These are phyloP conservation scores for Cryptoblepharus egeriae DNA, from an alignment of 2,797 vertebrate genomes.

Conservation along the genomic window DNA sequence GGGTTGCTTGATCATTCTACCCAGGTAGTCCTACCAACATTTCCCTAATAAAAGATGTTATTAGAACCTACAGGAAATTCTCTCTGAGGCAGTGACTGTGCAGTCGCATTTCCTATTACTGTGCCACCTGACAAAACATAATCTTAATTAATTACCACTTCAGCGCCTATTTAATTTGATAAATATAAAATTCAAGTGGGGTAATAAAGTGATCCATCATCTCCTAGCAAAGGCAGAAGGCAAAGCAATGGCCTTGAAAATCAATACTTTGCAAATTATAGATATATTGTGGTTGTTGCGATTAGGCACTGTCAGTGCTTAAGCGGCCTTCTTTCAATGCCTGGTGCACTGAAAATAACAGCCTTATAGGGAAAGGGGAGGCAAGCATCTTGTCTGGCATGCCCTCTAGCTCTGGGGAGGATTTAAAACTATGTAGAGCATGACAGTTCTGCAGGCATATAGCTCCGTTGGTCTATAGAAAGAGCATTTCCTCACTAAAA, in stretches of 20 bases:
- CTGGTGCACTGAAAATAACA: too few species aligned
- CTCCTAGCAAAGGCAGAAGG: constrained; percentile 11
- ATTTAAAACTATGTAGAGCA: not conserved
- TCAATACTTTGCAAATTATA: constrained; percentile 44
- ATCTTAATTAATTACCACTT: constrained; percentile 65
- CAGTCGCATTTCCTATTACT: constrained; percentile 28
- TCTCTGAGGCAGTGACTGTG: not conserved
- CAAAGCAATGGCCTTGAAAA: constrained; percentile 49
- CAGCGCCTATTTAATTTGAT: constrained; percentile 63
- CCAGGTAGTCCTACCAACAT: not conserved
- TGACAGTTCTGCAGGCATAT: not conserved
- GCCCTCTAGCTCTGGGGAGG: not conserved
- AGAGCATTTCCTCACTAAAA: not conserved
- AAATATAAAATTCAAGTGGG: constrained; percentile 55
- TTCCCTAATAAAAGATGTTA: not conserved
- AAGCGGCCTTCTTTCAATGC: constrained; percentile 4
- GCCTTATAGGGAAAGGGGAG: too few species aligned
- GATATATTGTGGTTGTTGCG: constrained; percentile 30
- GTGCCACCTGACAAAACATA: constrained; percentile 47
- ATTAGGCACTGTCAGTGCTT: constrained; percentile 33
- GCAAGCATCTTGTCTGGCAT: not conserved
- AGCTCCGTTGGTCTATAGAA: not conserved
- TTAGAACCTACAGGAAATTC: not conserved
- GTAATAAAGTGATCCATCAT: constrained; percentile 66
- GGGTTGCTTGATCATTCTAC: not conserved